Evolutionary conservation across 2,888 invertebrate species (phyloP), one percentile per base, ranked within the genome.

Genomic region (Nomada goodeniana): DNA sequence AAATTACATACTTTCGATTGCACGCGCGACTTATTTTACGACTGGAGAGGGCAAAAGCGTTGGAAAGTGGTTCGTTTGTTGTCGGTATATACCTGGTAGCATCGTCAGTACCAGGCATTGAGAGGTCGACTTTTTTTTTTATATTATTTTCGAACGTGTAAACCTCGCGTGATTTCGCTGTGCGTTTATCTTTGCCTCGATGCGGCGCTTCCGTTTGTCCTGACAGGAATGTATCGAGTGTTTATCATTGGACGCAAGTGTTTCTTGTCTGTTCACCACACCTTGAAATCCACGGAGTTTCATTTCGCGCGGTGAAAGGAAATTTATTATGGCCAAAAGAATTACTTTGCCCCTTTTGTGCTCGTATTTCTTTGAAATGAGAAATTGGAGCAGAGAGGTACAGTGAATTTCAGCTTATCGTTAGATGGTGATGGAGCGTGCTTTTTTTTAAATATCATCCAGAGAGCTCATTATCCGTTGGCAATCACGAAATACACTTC

Each of bases 1-100:
- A 75, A 80, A 82, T 80, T 74, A 67, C 69, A 50, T 65, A 71
- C 74, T 82, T 82, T 80, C 80, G 70, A 71, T 72, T 13, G 65
- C 44, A 68, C 76, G 61, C 75, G 57, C 42, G 20, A 44, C 70
- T 75, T 55, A 18, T 36, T 80, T 63, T 61, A 52, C 23, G 44
- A 18, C 26, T 18, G 26, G 11, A 15, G n/a, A 57, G 13, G 52
- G 20, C 26, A 18, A 65, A 60, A 69, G 18, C 50, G 42, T 53
- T 50, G 1, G 53, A 52, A 61, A 69, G 44, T 18, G 11, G n/a
- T 65, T 18, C 47, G 57, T 13, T 44, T 36, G 26, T 64, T 36
- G 47, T 44, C 18, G 3, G 11, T 42, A 36, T n/a, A 20, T 55
- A 23, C n/a, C 11, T 7, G 44, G 18, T 18, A 29, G 15, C 15